Evolutionary conservation across 2,888 invertebrate species (phyloP).

Genomic region (Aspidiotus rigidus): DNA sequence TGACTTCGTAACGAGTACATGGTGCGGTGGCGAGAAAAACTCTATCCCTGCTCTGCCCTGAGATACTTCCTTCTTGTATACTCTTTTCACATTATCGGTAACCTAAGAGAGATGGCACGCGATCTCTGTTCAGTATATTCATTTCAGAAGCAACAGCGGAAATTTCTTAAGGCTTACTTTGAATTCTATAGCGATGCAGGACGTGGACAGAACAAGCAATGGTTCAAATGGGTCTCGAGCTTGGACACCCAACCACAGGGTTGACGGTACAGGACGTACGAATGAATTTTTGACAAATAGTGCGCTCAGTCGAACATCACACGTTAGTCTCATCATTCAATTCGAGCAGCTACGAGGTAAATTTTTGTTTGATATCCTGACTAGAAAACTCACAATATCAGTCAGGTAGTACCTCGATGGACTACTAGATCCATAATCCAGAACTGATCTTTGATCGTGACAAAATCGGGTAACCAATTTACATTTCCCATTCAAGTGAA

Average conservation of each 20-base stretch:
- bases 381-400: too few species aligned
- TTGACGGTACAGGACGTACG: slow-evolving; percentile 4
- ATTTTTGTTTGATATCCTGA: too few species aligned
- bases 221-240: slow-evolving; percentile 12
- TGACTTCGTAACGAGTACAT: slow-evolving; percentile 11
- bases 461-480: too few species aligned
- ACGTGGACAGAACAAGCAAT: slow-evolving; percentile 10
- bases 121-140: too few species aligned
- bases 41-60: slow-evolving; percentile 19
- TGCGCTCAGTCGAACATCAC: slow-evolving; percentile 17
- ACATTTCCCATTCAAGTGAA: too few species aligned
- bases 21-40: slow-evolving; percentile 23
- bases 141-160: too few species aligned
- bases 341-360: too few species aligned
- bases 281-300: slow-evolving; percentile 21
- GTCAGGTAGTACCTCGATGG: too few species aligned
- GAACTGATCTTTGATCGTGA: too few species aligned
- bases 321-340: slow-evolving; percentile 9
- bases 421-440: too few species aligned
- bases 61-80: slow-evolving; percentile 18
- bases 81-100: slow-evolving; percentile 18
- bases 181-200: slow-evolving; percentile 16
- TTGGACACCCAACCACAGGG: slow-evolving; percentile 16
- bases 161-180: neutral
- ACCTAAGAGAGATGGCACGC: slow-evolving; percentile 1